Percentiles rank a stretch among this genome's conserved stretches.
Evolutionary conservation across 2,888 invertebrate genomes (phyloP).

Genomic region (Pyrrhosoma nymphula): DNA sequence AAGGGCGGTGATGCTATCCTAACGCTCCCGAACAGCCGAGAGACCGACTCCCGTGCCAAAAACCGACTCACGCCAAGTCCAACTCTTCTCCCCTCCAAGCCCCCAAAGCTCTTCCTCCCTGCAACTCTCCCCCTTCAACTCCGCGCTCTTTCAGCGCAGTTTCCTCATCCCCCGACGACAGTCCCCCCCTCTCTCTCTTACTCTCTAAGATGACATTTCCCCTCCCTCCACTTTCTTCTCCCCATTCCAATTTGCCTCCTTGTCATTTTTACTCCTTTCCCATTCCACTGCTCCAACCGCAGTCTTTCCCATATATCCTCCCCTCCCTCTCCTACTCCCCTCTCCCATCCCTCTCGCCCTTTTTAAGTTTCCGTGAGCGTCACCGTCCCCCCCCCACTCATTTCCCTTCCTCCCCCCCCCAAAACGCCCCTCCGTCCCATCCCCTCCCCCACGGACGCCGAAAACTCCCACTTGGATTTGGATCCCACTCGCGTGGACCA

Average conservation of each 20-base stretch:
- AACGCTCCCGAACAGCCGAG: neutral
- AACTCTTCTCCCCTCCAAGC: no score
- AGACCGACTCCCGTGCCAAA: neutral
- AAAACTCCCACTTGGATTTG: slow-evolving; percentile 36
- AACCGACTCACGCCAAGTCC: neutral
- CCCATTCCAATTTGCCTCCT: neutral
- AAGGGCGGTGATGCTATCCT: neutral
- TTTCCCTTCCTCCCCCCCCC: neutral
- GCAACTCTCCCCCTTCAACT: no score
- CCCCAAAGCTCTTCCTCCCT: neutral
- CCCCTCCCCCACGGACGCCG: neutral
- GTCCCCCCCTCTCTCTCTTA: no score
- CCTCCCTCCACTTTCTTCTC: neutral
- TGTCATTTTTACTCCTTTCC: neutral
- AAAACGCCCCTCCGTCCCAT: neutral
- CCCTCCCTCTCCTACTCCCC: neutral
- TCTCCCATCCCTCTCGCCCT: neutral
- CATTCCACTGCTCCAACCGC: neutral
- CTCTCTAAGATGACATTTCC: no score
- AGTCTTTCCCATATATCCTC: neutral
- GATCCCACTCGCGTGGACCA: slow-evolving; percentile 36
- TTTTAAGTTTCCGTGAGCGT: neutral
- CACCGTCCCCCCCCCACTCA: neutral
- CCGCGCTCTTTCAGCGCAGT: no score
- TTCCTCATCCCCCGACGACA: no score